Evolutionary conservation across 2,888 invertebrate genomes (phyloP).

Genomic region (Isotomurus palustris): DNA sequence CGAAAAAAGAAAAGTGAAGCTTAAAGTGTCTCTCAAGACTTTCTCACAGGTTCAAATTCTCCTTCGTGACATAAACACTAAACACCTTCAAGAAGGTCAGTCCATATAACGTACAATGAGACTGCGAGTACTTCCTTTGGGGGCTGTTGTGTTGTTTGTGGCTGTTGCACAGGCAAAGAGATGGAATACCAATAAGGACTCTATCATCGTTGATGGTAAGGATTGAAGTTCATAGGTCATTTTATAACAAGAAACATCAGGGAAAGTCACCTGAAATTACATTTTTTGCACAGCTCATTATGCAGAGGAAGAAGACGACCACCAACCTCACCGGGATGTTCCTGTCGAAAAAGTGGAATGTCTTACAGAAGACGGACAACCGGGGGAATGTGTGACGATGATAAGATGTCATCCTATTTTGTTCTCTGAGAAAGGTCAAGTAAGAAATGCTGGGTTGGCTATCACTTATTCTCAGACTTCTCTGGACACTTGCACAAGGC

Average conservation of each 20-base stretch:
- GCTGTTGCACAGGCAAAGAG: conserved; percentile 15
- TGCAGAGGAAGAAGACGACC: conserved; percentile 25
- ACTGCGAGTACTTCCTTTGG: neutral
- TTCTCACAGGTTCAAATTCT: no score
- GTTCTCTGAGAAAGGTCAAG: conserved; percentile 32
- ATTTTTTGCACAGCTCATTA: conserved; percentile 14
- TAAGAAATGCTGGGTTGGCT: conserved; percentile 33
- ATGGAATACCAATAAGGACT: conserved; percentile 40
- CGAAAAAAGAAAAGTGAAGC: no score
- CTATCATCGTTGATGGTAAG: conserved; percentile 37
- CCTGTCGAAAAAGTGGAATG: conserved; percentile 31
- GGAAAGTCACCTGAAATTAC: neutral
- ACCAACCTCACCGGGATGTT: conserved; percentile 20
- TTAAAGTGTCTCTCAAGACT: no score
- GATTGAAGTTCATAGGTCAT: neutral
- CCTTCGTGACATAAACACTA: no score
- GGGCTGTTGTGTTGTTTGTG: neutral
- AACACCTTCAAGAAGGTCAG: no score
- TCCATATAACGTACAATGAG: neutral
- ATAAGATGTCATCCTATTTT: conserved; percentile 36
- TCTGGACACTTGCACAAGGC: conserved; percentile 16
- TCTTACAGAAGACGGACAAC: conserved; percentile 28
- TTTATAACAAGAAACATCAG: neutral
- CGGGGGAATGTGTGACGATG: conserved; percentile 33
- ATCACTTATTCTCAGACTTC: conserved; percentile 23